These are phyloP conservation scores for Micromussa lordhowensis DNA, from an alignment of 92 coral and sea anemone species.

Conservation along the genomic window DNA sequence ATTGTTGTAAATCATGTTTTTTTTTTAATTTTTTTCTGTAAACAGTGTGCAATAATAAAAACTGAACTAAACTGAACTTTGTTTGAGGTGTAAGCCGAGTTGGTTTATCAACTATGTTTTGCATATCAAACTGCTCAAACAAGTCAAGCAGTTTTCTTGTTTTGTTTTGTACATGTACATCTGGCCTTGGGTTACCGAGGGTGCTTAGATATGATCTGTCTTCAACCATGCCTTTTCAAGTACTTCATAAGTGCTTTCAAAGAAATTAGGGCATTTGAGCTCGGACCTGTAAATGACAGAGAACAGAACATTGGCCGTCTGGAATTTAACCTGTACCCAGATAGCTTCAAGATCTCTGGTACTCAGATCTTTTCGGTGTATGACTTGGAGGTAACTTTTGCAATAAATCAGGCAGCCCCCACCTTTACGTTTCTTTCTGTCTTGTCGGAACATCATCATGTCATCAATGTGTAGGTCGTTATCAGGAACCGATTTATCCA, in stretches of 20 bases:
- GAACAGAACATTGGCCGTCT: slow-evolving; percentile 37
- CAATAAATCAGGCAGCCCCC: slow-evolving; percentile 41
- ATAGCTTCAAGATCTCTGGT: slow-evolving; percentile 49
- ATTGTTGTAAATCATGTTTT: too few species aligned
- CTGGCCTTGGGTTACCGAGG: slow-evolving; percentile 2
- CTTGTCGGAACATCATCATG: slow-evolving; percentile 13
- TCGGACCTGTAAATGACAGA: slow-evolving; percentile 55
- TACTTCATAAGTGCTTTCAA: too few species aligned
- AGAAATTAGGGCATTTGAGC: slow-evolving; percentile 20
- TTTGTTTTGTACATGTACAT: slow-evolving; percentile 32
- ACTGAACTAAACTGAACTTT: too few species aligned
- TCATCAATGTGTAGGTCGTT: slow-evolving; percentile 15
- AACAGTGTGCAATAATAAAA: too few species aligned
- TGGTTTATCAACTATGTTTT: slow-evolving; percentile 52
- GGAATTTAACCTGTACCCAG: slow-evolving; percentile 50
- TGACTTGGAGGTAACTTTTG: slow-evolving; percentile 36
- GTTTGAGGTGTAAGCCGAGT: slow-evolving; percentile 57
- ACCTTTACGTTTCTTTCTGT: slow-evolving; percentile 35
- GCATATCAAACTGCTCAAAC: slow-evolving; percentile 63
- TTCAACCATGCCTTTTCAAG: slow-evolving; percentile 64
- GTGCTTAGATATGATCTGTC: slow-evolving; percentile 40
- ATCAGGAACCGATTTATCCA: too few species aligned
- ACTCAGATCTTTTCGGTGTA: slow-evolving; percentile 35
- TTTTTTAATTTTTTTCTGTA: too few species aligned
- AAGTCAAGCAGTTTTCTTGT: slow-evolving; percentile 48